Evolutionary conservation across 2,797 vertebrate genomes (phyloP).

Genomic region (Channa striata): DNA sequence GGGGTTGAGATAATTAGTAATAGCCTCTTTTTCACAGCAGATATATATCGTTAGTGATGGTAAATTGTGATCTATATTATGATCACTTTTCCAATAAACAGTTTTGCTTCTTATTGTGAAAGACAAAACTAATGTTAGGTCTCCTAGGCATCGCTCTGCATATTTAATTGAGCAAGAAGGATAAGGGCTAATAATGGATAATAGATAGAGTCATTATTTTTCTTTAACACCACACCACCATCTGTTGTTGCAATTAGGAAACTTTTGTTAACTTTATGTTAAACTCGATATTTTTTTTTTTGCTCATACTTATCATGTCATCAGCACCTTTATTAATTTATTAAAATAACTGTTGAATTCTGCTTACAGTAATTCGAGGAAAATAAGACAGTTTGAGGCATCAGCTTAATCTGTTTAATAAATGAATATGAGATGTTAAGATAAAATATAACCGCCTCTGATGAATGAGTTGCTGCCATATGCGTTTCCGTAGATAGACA

Average conservation of each 20-base stretch:
- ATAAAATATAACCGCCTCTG: not conserved
- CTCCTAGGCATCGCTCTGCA: slow-evolving; percentile 21
- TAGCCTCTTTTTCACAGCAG: slow-evolving; percentile 8
- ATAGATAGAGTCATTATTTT: slow-evolving; percentile 21
- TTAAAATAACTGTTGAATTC: not conserved
- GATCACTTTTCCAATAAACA: slow-evolving; percentile 27
- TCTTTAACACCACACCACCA: slow-evolving; percentile 29
- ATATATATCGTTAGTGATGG: slow-evolving; percentile 7
- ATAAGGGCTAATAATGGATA: slow-evolving; percentile 31
- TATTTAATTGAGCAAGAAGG: slow-evolving; percentile 26
- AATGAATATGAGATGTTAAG: not conserved
- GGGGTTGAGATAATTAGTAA: slow-evolving; percentile 20
- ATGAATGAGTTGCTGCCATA: slow-evolving; percentile 6
- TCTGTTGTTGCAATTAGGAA: slow-evolving; percentile 23
- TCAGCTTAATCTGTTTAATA: not conserved
- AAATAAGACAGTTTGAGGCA: not conserved
- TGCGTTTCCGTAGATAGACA: slow-evolving; percentile 19
- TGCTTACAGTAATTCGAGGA: not conserved
- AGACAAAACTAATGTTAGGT: not conserved
- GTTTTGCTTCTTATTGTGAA: slow-evolving; percentile 10
- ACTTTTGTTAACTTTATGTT: not conserved
- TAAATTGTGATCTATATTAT: slow-evolving; percentile 25
- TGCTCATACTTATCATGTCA: not conserved
- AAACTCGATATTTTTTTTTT: not conserved
- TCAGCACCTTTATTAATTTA: not conserved